Conservation (phyloP, 2,113 vertebrate genomes). For the Cromileptes altivelis region DNA sequence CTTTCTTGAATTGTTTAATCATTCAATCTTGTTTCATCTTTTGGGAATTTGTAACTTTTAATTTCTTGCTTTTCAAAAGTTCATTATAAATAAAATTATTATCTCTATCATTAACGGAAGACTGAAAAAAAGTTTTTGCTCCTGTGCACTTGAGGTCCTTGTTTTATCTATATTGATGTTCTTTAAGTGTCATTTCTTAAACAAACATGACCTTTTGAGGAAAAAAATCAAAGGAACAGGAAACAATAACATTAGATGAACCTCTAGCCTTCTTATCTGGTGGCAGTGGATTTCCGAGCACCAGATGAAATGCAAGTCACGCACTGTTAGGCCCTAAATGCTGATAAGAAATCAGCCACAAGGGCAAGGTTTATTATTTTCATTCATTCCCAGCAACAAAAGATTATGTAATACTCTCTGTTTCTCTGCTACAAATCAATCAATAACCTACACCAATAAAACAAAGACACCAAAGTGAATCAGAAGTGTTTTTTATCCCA, state of each 20-base stretch:
- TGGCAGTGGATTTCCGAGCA: conserved; percentile 16
- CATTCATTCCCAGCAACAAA: conserved; percentile 33
- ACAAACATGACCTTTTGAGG: conserved; percentile 4
- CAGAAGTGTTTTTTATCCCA: neutral
- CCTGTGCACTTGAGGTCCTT: neutral
- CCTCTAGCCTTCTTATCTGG: conserved; percentile 22
- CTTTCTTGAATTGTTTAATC: neutral
- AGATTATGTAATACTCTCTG: conserved; percentile 3
- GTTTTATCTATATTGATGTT: neutral
- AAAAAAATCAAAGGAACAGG: conserved; percentile 1
- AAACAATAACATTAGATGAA: conserved; percentile 18
- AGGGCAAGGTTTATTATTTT: conserved; percentile 43
- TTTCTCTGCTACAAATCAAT: conserved; percentile 3
- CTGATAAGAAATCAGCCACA: conserved; percentile 65
- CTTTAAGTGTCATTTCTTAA: neutral
- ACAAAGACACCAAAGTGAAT: neutral
- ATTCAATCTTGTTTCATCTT: neutral
- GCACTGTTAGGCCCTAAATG: conserved; percentile 25
- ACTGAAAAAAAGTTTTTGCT: neutral
- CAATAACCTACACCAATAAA: conserved; percentile 14
- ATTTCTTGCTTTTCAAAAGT: neutral
- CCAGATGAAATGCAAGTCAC: conserved; percentile 49
- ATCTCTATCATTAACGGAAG: neutral
- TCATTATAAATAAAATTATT: neutral
- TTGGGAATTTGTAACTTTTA: neutral